Conservation (phyloP, 2,888 invertebrate species). For the Pristionchus exspectatus region DNA sequence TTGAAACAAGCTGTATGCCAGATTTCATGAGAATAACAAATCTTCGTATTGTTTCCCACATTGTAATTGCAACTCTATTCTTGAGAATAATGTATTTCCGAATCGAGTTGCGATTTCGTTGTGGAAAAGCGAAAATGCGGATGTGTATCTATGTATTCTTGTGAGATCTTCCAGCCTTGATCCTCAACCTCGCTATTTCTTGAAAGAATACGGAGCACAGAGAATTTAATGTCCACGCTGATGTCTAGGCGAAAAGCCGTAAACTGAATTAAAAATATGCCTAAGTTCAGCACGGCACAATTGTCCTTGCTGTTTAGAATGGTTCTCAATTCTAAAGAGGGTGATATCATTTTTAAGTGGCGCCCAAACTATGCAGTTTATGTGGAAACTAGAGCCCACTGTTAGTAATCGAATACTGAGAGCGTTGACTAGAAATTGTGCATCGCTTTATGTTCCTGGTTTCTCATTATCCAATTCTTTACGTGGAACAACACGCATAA, state of each 20-base stretch:
- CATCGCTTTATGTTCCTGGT: not conserved
- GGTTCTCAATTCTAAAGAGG: not conserved
- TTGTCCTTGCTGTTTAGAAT: not conserved
- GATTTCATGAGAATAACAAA: not conserved
- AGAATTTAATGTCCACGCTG: too few species aligned
- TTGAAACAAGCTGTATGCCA: not conserved
- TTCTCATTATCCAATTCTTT: not conserved
- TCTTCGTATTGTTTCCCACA: not conserved
- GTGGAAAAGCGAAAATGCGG: not conserved
- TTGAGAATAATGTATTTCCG: conserved; percentile 6
- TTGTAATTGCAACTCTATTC: not conserved
- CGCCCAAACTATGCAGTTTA: not conserved
- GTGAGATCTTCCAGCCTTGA: not conserved
- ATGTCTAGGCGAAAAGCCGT: too few species aligned
- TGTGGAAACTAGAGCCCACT: not conserved
- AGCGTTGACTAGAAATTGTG: not conserved
- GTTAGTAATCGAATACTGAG: not conserved
- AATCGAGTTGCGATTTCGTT: not conserved
- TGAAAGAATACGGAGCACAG: not conserved
- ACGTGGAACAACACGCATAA: not conserved
- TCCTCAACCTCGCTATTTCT: not conserved
- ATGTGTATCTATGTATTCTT: not conserved
- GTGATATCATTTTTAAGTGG: not conserved
- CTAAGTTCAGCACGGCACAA: not conserved
- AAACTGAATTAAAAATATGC: not conserved